Evolutionary conservation across 2,888 invertebrate genomes (phyloP).

Genomic region (Metacarcinus magister): DNA sequence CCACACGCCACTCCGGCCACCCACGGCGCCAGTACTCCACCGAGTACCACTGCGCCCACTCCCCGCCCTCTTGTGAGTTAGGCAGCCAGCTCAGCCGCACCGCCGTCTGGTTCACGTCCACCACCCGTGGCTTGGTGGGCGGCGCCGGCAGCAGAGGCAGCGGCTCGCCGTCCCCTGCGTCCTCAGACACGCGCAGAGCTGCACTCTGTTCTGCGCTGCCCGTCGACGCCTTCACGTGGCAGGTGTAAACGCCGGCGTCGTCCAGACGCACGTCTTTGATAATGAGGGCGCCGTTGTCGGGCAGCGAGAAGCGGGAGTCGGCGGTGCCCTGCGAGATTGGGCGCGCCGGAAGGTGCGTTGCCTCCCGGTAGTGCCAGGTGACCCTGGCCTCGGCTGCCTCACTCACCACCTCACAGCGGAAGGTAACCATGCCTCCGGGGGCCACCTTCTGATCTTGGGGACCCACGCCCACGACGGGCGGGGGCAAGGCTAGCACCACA

Average conservation of each 20-base stretch:
- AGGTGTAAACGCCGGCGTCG: slow-evolving; percentile 92
- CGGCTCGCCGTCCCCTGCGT: slow-evolving; percentile 84
- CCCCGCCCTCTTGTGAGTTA: slow-evolving; percentile 87
- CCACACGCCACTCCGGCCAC: slow-evolving; percentile 81
- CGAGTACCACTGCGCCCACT: slow-evolving; percentile 91
- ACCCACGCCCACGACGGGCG: slow-evolving; percentile 94
- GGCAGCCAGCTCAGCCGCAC: slow-evolving; percentile 93
- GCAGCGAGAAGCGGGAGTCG: slow-evolving; percentile 87
- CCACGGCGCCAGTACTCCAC: slow-evolving; percentile 86
- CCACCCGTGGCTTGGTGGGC: slow-evolving; percentile 91
- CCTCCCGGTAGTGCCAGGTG: slow-evolving; percentile 84
- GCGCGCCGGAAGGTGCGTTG: slow-evolving; percentile 71
- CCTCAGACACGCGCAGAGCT: slow-evolving; percentile 86
- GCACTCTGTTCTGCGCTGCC: slow-evolving; percentile 93
- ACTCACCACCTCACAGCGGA: slow-evolving; percentile 93
- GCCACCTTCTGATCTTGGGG: slow-evolving; percentile 94
- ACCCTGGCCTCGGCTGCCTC: slow-evolving; percentile 90
- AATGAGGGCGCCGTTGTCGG: slow-evolving; percentile 88
- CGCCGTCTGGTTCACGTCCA: slow-evolving; percentile 88
- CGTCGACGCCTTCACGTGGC: slow-evolving; percentile 92
- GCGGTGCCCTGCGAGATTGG: slow-evolving; percentile 57
- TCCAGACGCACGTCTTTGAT: slow-evolving; percentile 89
- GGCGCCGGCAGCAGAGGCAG: slow-evolving; percentile 91
- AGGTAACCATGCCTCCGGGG: slow-evolving; percentile 94
- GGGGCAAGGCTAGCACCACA: slow-evolving; percentile 89